Evolutionary conservation across 2,888 invertebrate species (phyloP).

Genomic region (Blera fallax): DNA sequence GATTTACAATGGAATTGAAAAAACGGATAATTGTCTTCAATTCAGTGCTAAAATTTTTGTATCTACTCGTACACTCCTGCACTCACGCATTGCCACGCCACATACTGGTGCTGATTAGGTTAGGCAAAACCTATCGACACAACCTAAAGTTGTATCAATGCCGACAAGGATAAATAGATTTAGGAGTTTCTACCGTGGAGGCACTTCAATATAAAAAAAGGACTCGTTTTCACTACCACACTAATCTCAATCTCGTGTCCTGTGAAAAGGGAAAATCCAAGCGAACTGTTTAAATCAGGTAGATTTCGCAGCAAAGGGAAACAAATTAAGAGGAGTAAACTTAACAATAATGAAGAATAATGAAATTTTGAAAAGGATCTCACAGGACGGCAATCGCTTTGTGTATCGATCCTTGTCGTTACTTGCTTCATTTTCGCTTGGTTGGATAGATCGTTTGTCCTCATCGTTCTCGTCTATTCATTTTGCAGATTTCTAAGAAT

Average conservation of each 20-base stretch:
- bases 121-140: slow-evolving; percentile 65
- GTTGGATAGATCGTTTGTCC: slow-evolving; percentile 12
- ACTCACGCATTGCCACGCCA: slow-evolving; percentile 54
- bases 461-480: neutral
- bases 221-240: slow-evolving; percentile 44
- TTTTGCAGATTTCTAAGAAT: slow-evolving; percentile 17
- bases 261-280: slow-evolving; percentile 43
- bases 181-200: slow-evolving; percentile 47
- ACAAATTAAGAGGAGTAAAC: slow-evolving; percentile 68
- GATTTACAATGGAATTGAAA: slow-evolving; percentile 53
- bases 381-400: slow-evolving; percentile 31
- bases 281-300: slow-evolving; percentile 30
- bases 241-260: slow-evolving; percentile 44
- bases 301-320: slow-evolving; percentile 30
- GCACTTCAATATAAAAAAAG: slow-evolving; percentile 64
- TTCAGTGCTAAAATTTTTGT: slow-evolving; percentile 46
- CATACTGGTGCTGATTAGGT: slow-evolving; percentile 69
- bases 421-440: slow-evolving; percentile 61
- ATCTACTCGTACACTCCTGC: neutral
- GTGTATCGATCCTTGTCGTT: slow-evolving; percentile 36
- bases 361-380: slow-evolving; percentile 64
- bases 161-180: slow-evolving; percentile 55
- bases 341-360: slow-evolving; percentile 70
- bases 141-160: neutral
- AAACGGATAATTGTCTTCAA: slow-evolving; percentile 66